A percentile compares a stretch with the other conserved stretches of the same genome.
phyloP scores from a whole-genome alignment of 2,888 invertebrate species.

The Callyntrura guangdongensis region DNA sequence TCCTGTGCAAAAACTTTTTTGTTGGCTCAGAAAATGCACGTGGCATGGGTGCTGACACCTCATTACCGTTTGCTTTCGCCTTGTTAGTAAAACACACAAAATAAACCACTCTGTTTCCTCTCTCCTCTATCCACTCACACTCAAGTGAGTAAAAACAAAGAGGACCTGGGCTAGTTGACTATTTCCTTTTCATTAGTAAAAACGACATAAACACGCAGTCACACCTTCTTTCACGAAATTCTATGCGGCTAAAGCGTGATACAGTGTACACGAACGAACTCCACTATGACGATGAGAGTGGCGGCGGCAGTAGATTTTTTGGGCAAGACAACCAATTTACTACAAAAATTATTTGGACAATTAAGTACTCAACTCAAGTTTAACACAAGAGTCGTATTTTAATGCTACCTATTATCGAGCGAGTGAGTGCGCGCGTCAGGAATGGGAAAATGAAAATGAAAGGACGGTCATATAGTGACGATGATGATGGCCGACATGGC shows the following conservation, averaged over 20 bases:
- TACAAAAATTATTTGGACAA: too few species aligned
- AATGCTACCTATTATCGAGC: not conserved
- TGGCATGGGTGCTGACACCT: constrained; percentile 48
- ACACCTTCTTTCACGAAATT: constrained; percentile 22
- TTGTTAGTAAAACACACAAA: too few species aligned
- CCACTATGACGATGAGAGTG: not conserved
- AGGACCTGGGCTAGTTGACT: not conserved
- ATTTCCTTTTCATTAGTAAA: constrained; percentile 33
- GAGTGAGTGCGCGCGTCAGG: not conserved
- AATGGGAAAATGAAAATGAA: not conserved
- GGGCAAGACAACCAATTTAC: not conserved
- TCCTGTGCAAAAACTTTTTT: not conserved
- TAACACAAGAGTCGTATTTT: not conserved
- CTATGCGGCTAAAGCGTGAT: too few species aligned
- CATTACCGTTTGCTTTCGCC: constrained; percentile 37
- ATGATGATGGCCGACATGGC: too few species aligned
- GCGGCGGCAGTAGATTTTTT: not conserved
- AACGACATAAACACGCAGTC: not conserved
- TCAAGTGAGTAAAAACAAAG: not conserved
- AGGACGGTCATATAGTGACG: too few species aligned
- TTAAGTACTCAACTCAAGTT: constrained; percentile 12
- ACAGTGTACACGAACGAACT: too few species aligned
- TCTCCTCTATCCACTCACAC: not conserved
- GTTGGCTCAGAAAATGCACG: not conserved
- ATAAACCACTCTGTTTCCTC: too few species aligned